Conservation (phyloP, 2,888 invertebrate genomes). For the Standfussiana lucernea region DNA sequence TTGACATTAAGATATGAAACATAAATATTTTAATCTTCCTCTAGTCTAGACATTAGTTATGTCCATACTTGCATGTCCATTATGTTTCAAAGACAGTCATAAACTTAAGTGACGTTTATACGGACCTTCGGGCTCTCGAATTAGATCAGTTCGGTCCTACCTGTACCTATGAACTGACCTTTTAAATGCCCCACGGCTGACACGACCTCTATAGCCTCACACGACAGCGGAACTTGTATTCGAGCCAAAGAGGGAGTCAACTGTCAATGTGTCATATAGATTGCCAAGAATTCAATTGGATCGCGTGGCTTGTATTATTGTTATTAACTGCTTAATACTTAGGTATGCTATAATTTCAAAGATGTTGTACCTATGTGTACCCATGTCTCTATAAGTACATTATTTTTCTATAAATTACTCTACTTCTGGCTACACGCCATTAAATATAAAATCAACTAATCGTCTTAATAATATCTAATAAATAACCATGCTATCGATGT, state of each 20-base stretch:
- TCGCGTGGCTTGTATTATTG: neutral
- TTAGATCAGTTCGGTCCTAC: slow-evolving; percentile 20
- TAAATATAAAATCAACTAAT: slow-evolving; percentile 4
- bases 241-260: slow-evolving; percentile 51
- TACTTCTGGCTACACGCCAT: slow-evolving; percentile 9
- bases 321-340: neutral
- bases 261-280: slow-evolving; percentile 55
- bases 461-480: neutral
- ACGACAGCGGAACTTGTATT: slow-evolving; percentile 49
- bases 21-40: neutral
- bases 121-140: slow-evolving; percentile 32
- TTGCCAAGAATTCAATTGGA: slow-evolving; percentile 56
- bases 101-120: slow-evolving; percentile 25
- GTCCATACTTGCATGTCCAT: neutral
- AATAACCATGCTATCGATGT: neutral
- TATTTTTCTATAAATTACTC: slow-evolving; percentile 10
- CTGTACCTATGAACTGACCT: slow-evolving; percentile 39
- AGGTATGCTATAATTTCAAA: neutral
- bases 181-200: slow-evolving; percentile 54
- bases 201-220: slow-evolving; percentile 48
- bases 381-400: neutral
- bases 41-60: neutral
- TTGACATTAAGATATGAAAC: neutral
- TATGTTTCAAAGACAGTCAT: slow-evolving; percentile 11
- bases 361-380: neutral